Conservation (phyloP, 30 jellyfish, hydroid and myxozoan species). For the Chrysaora quinquecirrha region DNA sequence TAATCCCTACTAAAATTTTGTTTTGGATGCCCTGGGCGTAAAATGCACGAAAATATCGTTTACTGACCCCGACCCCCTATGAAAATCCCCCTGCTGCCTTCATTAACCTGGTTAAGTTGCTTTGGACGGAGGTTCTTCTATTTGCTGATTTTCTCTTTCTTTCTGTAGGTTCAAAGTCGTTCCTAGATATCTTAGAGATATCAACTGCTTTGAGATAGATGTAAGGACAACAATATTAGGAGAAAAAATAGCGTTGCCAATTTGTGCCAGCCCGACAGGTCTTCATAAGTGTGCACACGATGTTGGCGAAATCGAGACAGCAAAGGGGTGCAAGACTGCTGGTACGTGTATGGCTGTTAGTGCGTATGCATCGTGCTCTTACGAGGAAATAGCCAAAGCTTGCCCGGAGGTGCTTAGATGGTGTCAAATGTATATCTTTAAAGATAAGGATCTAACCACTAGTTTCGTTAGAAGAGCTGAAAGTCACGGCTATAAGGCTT, state of each 20-base stretch:
- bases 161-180: constrained; percentile 59
- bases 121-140: too few relatives aligned
- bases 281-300: constrained; percentile 82
- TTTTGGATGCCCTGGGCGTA: too few relatives aligned
- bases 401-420: constrained; percentile 69
- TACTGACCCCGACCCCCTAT: too few relatives aligned
- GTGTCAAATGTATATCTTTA: constrained; percentile 87
- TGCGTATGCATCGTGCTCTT: constrained; percentile 64
- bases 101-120: too few relatives aligned
- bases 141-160: too few relatives aligned
- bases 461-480: constrained; percentile 87
- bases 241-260: constrained; percentile 57
- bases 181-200: constrained; percentile 45
- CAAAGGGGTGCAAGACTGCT: constrained; percentile 62
- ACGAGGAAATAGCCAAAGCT: constrained; percentile 75
- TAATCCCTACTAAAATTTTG: too few relatives aligned
- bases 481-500: constrained; percentile 85
- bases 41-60: too few relatives aligned
- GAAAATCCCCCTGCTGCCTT: too few relatives aligned
- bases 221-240: constrained; percentile 54
- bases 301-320: constrained; percentile 84
- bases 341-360: constrained; percentile 96
- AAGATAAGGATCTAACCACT: constrained; percentile 58
- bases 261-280: constrained; percentile 92
- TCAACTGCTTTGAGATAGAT: constrained; percentile 45